Evolutionary conservation across 2,888 invertebrate species (phyloP).

Genomic region (Ornithoptera priamus): DNA sequence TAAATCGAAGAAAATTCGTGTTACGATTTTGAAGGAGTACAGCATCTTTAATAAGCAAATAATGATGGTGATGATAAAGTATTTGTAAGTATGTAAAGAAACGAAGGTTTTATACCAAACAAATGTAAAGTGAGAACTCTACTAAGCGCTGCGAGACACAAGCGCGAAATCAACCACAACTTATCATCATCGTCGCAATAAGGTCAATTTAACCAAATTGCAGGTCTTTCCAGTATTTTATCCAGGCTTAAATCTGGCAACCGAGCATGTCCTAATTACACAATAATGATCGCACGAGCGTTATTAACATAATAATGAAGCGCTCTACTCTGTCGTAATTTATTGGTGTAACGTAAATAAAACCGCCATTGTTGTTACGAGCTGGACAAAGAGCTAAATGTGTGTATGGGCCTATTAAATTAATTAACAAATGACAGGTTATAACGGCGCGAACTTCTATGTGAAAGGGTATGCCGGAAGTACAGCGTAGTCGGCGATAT

Average conservation of each 20-base stretch:
- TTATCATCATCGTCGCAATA: slow-evolving; percentile 12
- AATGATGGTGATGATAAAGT: too few species aligned
- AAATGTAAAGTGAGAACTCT: too few species aligned
- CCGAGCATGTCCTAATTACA: slow-evolving; percentile 22
- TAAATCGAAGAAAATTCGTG: too few species aligned
- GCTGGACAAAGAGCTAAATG: not conserved
- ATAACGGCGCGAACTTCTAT: not conserved
- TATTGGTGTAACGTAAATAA: slow-evolving; percentile 23
- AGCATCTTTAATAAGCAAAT: too few species aligned
- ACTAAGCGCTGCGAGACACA: too few species aligned
- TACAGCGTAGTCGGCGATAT: not conserved
- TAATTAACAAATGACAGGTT: not conserved
- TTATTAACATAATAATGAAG: slow-evolving; percentile 25
- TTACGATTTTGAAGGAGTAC: too few species aligned
- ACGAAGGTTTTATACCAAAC: too few species aligned
- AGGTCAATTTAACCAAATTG: slow-evolving; percentile 16
- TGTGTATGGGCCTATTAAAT: not conserved
- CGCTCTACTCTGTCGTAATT: slow-evolving; percentile 17
- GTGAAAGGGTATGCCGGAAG: not conserved
- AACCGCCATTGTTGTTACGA: not conserved
- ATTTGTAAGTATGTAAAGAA: too few species aligned
- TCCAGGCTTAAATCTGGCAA: slow-evolving; percentile 25
- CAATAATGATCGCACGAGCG: slow-evolving; percentile 14
- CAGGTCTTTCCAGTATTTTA: slow-evolving; percentile 20
- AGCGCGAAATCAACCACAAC: not conserved